phyloP scores from a whole-genome alignment of 35 echinoderm and acorn worm genomes.

The Patiria miniata region DNA sequence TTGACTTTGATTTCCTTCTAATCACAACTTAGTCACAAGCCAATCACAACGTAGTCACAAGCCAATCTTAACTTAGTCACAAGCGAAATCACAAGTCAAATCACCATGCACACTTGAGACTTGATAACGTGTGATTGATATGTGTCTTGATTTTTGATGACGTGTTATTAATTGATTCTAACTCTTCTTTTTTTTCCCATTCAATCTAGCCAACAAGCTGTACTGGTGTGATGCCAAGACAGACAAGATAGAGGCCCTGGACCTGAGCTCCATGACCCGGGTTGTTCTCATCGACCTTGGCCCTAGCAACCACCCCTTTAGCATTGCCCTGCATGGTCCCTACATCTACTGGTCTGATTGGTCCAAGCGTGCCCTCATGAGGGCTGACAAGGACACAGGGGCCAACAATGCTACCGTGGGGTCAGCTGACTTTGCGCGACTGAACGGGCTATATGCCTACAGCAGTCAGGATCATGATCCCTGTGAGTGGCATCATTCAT shows the following conservation, averaged over 20 bases:
- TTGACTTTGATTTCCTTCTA: no score
- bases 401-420: slow-evolving; percentile 23
- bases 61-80: no score
- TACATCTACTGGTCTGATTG: slow-evolving; percentile 93
- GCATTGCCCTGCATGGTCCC: slow-evolving; percentile 44
- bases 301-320: slow-evolving; percentile 44
- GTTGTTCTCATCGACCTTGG: slow-evolving; percentile 34
- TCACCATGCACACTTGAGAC: no score
- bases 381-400: slow-evolving; percentile 53
- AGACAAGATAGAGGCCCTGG: slow-evolving; percentile 60
- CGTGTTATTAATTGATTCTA: no score
- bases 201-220: slow-evolving; percentile 56
- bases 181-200: neutral
- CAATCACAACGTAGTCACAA: no score
- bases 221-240: slow-evolving; percentile 90
- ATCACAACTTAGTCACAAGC: no score
- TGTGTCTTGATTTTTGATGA: no score
- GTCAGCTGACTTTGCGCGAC: slow-evolving; percentile 35
- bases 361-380: slow-evolving; percentile 59
- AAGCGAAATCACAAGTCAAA: no score
- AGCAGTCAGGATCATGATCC: slow-evolving; percentile 4
- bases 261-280: slow-evolving; percentile 40
- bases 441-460: slow-evolving; percentile 67
- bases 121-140: no score
- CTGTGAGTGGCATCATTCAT: neutral